Evolutionary conservation across 2,797 vertebrate species (phyloP), one percentile per base, ranked within the genome.

Genomic region (Bovichtus variegatus): DNA sequence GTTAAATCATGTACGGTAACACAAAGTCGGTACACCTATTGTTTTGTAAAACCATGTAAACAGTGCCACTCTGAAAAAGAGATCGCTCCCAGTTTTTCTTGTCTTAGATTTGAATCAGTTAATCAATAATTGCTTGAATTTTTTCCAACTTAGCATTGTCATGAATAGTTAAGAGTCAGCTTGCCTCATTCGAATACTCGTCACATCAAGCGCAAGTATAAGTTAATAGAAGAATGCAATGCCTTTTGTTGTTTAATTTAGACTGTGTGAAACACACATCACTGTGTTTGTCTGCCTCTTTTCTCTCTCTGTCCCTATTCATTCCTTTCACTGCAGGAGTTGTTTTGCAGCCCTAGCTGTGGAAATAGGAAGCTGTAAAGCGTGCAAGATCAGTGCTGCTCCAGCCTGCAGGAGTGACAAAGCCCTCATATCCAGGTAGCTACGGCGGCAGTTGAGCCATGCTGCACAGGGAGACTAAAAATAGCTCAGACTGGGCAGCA

Each of bases 381-480:
- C 84, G 76, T 62, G 81, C 71, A 16, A 87, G 88, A 92, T 92
- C 86, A 81, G 82, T 76, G 80, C 76, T 85, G 88, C 87, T 83
- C 61, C 83, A 86, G 90, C 77, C 82, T 77, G 83, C 87, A 91
- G 87, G 77, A 91, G 91, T 87, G 87, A 93, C 88, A 93, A 92
- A 94, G 87, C 90, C 89, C 77, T 91, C 83, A 89, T 88, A 89
- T 86, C 83, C 91, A 93, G 90, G 91, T 92, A 91, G 87, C 85
- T 82, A 61, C 75, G 12, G 63, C 53, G 69, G 64, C 46, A 27
- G 87, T 78, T 80, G 85, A 92, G 90, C 82, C 76, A 58, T 59
- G 69, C 80, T 84, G 82, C 87, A 87, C 82, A 71, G 62, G 61
- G 44, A 70, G 71, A 87, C 92, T 94, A 94, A 93, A 95, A 94